A percentile compares a stretch with the other conserved stretches of the same genome.
phyloP scores from a whole-genome alignment of 2,113 vertebrate genomes.

The Varanus komodoensis region DNA sequence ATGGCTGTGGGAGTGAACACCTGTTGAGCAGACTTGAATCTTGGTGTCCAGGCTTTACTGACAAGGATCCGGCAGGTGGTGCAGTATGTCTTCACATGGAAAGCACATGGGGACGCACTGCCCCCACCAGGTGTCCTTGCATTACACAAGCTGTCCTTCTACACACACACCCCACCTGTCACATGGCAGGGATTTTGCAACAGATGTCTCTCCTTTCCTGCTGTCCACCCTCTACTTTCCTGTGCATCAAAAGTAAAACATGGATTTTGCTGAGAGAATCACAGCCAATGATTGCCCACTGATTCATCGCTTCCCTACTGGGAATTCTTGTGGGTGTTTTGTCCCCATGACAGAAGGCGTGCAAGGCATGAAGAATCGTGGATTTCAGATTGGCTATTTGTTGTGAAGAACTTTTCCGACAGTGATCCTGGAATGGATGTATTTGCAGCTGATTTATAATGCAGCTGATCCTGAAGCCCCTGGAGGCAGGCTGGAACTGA shows the following conservation, averaged over 20 bases:
- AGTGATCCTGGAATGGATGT: background rate
- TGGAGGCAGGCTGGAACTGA: background rate
- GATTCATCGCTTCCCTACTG: constrained; percentile 13
- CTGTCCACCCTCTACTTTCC: constrained; percentile 9
- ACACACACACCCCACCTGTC: background rate
- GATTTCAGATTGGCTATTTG: background rate
- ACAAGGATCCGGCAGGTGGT: background rate
- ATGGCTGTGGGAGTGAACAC: background rate
- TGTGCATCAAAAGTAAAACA: background rate
- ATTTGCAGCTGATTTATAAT: background rate
- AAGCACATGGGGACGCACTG: background rate
- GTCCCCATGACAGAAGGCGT: background rate
- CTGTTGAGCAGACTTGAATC: background rate
- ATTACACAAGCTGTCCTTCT: background rate
- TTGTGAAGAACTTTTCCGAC: background rate
- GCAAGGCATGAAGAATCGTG: background rate
- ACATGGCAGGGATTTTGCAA: background rate
- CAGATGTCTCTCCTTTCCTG: constrained; percentile 6
- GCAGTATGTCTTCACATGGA: background rate
- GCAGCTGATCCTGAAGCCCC: background rate
- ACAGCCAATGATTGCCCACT: background rate
- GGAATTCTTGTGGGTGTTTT: constrained; percentile 26
- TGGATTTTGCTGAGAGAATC: background rate
- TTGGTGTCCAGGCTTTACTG: background rate
- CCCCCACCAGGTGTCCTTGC: background rate